Percentiles rank a stretch among this genome's conserved stretches.
These are phyloP conservation scores for Puffinus mauretanicus DNA, from an alignment of 2,113 vertebrate genomes.

Conservation along the genomic window DNA sequence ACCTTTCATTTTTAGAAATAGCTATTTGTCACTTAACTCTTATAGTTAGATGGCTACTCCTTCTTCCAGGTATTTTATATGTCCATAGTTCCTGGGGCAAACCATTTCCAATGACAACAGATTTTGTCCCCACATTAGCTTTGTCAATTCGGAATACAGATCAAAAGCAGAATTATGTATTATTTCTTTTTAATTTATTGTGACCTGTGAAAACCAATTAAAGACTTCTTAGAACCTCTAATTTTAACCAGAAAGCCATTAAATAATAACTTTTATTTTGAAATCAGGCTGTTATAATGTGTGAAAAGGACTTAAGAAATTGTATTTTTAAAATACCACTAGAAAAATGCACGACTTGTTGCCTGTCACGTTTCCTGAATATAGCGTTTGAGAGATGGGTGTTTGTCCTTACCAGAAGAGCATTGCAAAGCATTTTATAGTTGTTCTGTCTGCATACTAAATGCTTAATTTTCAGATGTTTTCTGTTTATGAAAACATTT, in stretches of 20 bases:
- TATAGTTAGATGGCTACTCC: background rate
- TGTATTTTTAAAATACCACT: background rate
- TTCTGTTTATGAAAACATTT: slow-evolving; percentile 35
- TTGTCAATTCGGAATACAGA: background rate
- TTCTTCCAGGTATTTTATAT: background rate
- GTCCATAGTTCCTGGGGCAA: background rate
- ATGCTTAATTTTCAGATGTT: slow-evolving; percentile 46
- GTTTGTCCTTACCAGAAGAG: background rate
- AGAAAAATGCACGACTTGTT: background rate
- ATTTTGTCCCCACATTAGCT: background rate
- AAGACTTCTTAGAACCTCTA: background rate
- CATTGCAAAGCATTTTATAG: background rate
- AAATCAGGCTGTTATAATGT: background rate
- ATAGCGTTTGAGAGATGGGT: background rate
- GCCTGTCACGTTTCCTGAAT: background rate
- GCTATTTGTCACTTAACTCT: background rate
- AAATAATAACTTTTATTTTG: background rate
- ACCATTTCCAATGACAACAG: background rate
- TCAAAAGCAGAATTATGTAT: background rate
- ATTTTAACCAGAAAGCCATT: background rate
- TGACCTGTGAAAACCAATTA: background rate
- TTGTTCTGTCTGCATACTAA: background rate
- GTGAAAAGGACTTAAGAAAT: background rate
- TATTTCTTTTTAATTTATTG: background rate
- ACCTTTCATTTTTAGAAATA: background rate